Conservation (phyloP, 2,113 vertebrate species). For the Cervus canadensis region DNA sequence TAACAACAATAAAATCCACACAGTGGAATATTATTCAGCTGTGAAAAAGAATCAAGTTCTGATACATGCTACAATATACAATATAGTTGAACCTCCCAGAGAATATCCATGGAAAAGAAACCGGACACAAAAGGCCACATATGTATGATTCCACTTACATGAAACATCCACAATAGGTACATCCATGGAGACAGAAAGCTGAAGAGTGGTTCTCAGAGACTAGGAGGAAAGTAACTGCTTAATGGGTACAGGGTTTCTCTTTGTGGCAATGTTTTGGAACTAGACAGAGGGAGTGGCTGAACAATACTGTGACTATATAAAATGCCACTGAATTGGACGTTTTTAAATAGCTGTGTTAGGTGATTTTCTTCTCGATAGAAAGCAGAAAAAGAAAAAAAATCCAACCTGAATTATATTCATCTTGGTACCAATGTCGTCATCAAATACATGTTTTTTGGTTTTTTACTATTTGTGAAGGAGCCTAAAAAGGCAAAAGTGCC, state of each 20-base stretch:
- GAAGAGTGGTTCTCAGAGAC: not conserved
- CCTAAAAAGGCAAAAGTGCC: not conserved
- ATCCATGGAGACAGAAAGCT: not conserved
- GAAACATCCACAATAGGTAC: not conserved
- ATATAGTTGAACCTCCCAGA: not conserved
- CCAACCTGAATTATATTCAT: not conserved
- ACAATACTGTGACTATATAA: not conserved
- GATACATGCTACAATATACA: not conserved
- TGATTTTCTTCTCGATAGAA: not conserved
- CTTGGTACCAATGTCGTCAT: not conserved
- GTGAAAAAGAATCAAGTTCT: not conserved
- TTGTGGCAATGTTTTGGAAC: not conserved
- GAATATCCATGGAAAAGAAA: not conserved
- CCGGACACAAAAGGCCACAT: not conserved
- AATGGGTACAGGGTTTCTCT: not conserved
- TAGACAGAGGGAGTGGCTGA: not conserved
- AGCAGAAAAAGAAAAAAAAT: conserved; percentile 1
- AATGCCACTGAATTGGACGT: not conserved
- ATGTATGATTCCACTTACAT: not conserved
- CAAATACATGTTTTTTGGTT: not conserved
- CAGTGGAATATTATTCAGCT: not conserved
- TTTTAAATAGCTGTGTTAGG: not conserved
- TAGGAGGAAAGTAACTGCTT: not conserved
- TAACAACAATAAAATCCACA: not conserved
- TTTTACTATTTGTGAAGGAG: not conserved